Evolutionary conservation across 2,888 invertebrate species (phyloP).

Genomic region (Melieria picta): DNA sequence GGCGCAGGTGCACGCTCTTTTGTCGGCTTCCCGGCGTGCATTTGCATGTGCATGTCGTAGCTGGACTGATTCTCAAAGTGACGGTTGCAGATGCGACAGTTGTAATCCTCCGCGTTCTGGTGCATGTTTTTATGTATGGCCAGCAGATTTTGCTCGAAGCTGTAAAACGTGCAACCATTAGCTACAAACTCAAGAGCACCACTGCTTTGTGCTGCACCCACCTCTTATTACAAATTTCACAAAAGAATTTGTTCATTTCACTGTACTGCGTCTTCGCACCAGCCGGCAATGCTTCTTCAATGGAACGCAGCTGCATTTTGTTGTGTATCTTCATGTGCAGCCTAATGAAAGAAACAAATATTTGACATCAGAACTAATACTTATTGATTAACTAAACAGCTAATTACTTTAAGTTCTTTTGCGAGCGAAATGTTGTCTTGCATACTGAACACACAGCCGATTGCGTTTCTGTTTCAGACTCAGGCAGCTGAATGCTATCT

Average conservation of each 20-base stretch:
- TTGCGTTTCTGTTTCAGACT: slow-evolving; percentile 8
- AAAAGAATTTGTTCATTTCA: slow-evolving; percentile 65
- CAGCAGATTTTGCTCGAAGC: slow-evolving; percentile 59
- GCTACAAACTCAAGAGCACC: background rate
- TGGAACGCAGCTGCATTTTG: slow-evolving; percentile 69
- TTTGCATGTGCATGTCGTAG: slow-evolving; percentile 78
- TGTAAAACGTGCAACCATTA: slow-evolving; percentile 29
- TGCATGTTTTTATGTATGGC: slow-evolving; percentile 76
- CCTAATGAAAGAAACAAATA: slow-evolving; percentile 53
- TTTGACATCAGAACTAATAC: slow-evolving; percentile 2
- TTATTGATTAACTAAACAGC: slow-evolving; percentile 1
- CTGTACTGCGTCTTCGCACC: slow-evolving; percentile 58
- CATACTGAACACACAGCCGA: slow-evolving; percentile 70
- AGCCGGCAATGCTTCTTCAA: slow-evolving; percentile 59
- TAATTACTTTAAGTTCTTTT: slow-evolving; percentile 68
- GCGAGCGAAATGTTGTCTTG: slow-evolving; percentile 74
- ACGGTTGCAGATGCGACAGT: slow-evolving; percentile 77
- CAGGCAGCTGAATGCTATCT: background rate
- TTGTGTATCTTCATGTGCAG: slow-evolving; percentile 81
- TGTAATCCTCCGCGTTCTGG: slow-evolving; percentile 68
- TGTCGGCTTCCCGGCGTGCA: slow-evolving; percentile 67
- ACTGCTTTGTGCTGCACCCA: slow-evolving; percentile 30
- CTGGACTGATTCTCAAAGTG: slow-evolving; percentile 75
- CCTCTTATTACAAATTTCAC: slow-evolving; percentile 69
- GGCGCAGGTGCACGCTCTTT: slow-evolving; percentile 18